Evolutionary conservation across 2,797 vertebrate genomes (phyloP), one percentile per base, ranked within the genome.

Genomic region (Enteromius mattozi): DNA sequence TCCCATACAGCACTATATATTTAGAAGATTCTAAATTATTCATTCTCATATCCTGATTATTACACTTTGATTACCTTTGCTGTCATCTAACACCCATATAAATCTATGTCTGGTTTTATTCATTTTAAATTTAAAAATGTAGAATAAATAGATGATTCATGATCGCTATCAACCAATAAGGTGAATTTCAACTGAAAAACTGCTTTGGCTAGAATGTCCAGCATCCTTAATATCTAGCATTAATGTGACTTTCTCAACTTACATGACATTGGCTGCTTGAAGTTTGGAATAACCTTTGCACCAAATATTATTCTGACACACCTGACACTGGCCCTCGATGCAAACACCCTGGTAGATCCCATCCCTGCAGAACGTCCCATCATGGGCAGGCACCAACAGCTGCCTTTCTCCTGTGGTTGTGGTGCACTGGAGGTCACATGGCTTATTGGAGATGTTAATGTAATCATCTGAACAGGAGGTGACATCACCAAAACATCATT

Each of bases 361-460:
- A 35, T 97, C 96, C 12, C 93, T 95, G 90, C 97, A 98, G 86
- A 95, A 96, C 8, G 97, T 98, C 0, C 97, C 97, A 6, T 98
- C 97, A 17, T 96, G 96, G 40, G 97, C 97, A 0, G 85, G 95
- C 63, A 96, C 96, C 74, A 97, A 93, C 84, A 98, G 93, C 91
- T 98, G 97, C 70, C 96, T 93, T 92, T 97, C 97, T 1, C 96
- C 96, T 0, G 92, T 94, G 65, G 88, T 94, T 17, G 96, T 97
- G 30, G 96, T 97, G 84, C 97, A 98, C 86, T 98, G 97, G 54
- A 98, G 96, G 91, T 98, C 97, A 85, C 97, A 98, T 0, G 97
- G 97, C 92, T 97, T 97, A 88, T 94, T 98, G 91, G 97, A 98
- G 93, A 98, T 98, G 88, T 96, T 98, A 91, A 96, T 97, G 91